A percentile compares a stretch with the other conserved stretches of the same genome.
Conservation (phyloP, 2,797 vertebrate genomes). For the Pangasius djambal region DNA sequence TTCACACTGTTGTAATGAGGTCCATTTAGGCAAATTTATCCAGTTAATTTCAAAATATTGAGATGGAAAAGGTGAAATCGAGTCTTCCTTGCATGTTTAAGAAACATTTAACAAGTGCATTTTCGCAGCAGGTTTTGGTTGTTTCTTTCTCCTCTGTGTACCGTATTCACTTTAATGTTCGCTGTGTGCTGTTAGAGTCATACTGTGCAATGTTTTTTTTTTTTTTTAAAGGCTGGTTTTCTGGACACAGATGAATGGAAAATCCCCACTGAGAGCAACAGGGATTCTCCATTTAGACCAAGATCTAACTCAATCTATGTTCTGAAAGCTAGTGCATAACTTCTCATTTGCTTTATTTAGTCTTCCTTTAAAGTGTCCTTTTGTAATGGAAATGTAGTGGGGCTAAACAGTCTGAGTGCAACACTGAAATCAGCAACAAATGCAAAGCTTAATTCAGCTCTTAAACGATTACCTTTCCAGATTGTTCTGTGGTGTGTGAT, state of each 20-base stretch:
- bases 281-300: slow-evolving; percentile 17
- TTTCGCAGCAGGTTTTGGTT: slow-evolving; percentile 66
- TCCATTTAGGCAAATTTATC: not conserved
- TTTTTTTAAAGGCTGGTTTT: not conserved
- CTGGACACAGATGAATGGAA: not conserved
- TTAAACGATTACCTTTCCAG: not conserved
- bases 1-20: not conserved
- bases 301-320: not conserved
- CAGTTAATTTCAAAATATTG: not conserved
- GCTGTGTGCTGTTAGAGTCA: not conserved
- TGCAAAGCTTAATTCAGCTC: not conserved
- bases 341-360: not conserved
- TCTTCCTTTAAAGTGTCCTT: not conserved
- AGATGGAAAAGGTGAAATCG: not conserved
- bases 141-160: slow-evolving; percentile 73
- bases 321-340: not conserved
- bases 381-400: slow-evolving; percentile 5
- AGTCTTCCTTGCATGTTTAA: not conserved
- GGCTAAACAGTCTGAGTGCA: not conserved
- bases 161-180: slow-evolving; percentile 14
- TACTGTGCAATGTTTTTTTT: not conserved
- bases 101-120: not conserved
- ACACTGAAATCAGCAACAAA: not conserved
- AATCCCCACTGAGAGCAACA: not conserved
- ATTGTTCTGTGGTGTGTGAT: not conserved